Evolutionary conservation across 2,113 vertebrate genomes (phyloP), one percentile per base, ranked within the genome.

Genomic region (Canis aureus): DNA sequence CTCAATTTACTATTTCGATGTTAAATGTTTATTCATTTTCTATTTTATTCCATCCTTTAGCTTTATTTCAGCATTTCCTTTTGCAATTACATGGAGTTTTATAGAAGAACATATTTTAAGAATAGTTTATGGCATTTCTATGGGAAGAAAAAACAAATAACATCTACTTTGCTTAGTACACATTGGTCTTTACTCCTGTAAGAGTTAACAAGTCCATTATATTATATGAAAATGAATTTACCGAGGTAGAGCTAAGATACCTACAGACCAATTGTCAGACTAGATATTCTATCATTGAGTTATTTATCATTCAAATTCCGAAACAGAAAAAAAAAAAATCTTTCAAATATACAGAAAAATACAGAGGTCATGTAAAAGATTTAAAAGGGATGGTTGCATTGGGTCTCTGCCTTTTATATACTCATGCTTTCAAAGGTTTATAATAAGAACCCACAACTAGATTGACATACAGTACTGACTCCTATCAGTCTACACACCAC

Each of bases 41-140:
- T 6, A 92, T 62, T 86, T 97, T 73, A 51, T 92, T 92, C 80
- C 12, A 86, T 22, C 11, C 73, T 1, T 90, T 90, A 51, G 10
- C n/a, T 95, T 86, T 55, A 82, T 81, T 89, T 93, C 64, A 88
- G 62, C 55, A 80, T 57, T 76, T 88, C 55, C 74, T 93, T 91
- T 53, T 88, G 84, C 84, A 93, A 51, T 25, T 22, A 51, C 17
- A 59, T 93, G 64, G 35, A 73, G 9, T 59, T 91, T 94, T 55
- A 51, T 8, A 87, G 35, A 81, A 59, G 8, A 15, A 8, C 13
- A 13, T 38, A 79, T 93, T 62, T 86, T 89, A 97, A 79, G 25
- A 8, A 49, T 27, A 76, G 7, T 29, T 25, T 64, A 88, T 90
- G 35, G 11, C 2, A 29, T 12, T 85, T 86, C 35, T 79, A 96